Base-by-base conservation (phyloP, 2,888 invertebrate species). In the Drosophila seclusa region DNA sequence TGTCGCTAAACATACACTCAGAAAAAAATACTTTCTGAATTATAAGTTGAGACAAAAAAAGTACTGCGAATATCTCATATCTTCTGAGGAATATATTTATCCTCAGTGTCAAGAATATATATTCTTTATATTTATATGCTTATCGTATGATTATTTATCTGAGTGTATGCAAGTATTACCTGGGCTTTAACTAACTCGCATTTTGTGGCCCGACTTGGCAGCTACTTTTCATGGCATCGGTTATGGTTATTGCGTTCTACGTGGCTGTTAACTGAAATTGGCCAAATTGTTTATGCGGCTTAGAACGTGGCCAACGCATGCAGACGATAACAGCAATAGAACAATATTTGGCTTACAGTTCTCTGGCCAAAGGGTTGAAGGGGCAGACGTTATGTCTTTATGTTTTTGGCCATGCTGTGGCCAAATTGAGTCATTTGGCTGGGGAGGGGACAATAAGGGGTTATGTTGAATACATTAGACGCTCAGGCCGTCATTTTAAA, bases 241-340 rank as follows among this genome's bases (percentile, higher is more conserved):
- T 86, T 83, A 83, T 58, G 57, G 74, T 63, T 68, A 50, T 45
- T 61, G 18, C 18, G 45, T 45, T 45, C 24, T 45, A 62, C 58
- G 63, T 64, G 48, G 50, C 53, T 31, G 53, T 76, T 79, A 73
- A 64, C 67, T 66, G 68, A 61, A 80, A 84, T 85, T 87, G 87
- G 73, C 49, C 70, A 80, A 82, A 84, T 78, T 78, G 87, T 71
- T 87, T 82, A 89, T 87, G 67, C 52, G 54, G 27, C 58, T 63
- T 61, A 54, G 60, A 69, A 63, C 69, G 31, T 57, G 31, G 73
- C 80, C 69, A 64, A 57, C 53, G 68, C 57, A 53, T 32, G 31
- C n/a, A 32, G 10, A 52, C 31, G 52, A 50, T 29, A 27, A 6
- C 27, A 50, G n/a, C 53, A 24, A 31, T 31, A 38, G 34, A 64